Evolutionary conservation across 2,113 vertebrate genomes (phyloP).

Genomic region (Hepsetus odoe): DNA sequence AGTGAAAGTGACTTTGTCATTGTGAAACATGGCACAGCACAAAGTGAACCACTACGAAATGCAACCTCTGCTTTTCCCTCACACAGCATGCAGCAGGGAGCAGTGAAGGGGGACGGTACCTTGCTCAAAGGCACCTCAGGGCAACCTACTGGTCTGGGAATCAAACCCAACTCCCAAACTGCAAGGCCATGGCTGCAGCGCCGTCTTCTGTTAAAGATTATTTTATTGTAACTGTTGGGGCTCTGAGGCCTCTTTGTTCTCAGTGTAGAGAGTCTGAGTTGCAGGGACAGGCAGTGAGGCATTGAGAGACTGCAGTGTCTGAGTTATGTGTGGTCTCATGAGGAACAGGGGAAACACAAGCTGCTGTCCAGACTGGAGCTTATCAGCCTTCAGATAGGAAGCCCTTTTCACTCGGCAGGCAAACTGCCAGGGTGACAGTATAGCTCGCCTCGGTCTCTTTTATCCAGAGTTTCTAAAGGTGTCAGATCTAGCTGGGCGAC

Average conservation of each 20-base stretch:
- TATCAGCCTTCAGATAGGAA: constrained; percentile 12
- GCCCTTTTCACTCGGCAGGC: neutral
- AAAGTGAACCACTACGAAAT: too few relatives aligned
- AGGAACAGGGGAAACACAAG: neutral
- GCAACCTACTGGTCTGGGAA: too few relatives aligned
- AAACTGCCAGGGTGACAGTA: constrained; percentile 1
- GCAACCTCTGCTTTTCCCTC: too few relatives aligned
- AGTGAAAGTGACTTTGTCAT: too few relatives aligned
- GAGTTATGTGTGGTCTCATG: neutral
- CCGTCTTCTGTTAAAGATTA: neutral
- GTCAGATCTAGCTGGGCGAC: neutral
- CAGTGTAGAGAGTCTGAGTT: neutral
- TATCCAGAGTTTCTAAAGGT: neutral
- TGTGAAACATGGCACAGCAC: too few relatives aligned
- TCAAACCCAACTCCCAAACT: too few relatives aligned
- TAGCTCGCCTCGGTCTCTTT: constrained; percentile 1
- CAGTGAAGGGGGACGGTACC: too few relatives aligned
- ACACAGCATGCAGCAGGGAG: too few relatives aligned
- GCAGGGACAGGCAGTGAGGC: neutral
- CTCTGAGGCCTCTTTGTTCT: neutral
- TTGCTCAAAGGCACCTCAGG: too few relatives aligned
- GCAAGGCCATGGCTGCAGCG: too few relatives aligned
- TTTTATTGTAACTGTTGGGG: neutral
- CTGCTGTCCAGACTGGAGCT: constrained; percentile 20
- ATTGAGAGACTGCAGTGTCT: neutral